phyloP scores from a whole-genome alignment of 2,888 invertebrate genomes.

The Drosophila mulleri region DNA sequence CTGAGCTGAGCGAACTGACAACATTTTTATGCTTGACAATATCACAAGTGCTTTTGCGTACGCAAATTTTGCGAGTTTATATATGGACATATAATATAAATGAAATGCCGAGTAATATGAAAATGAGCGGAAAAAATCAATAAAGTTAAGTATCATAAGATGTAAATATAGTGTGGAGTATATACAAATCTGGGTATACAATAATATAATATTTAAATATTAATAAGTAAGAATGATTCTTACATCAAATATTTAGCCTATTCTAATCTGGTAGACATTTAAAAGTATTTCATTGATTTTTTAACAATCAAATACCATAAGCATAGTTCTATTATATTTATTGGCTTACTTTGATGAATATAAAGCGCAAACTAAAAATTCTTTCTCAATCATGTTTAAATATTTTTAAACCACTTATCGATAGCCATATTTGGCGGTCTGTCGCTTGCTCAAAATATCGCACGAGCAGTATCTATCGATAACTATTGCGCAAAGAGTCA shows the following conservation, averaged over 20 bases:
- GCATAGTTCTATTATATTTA: not conserved
- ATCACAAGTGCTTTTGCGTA: conserved; percentile 22
- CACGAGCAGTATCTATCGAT: conserved; percentile 18
- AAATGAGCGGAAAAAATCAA: not conserved
- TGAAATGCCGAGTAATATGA: not conserved
- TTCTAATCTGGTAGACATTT: too few relatives aligned
- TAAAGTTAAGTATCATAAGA: not conserved
- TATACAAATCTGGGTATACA: too few relatives aligned
- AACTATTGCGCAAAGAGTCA: not conserved
- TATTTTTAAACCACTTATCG: not conserved
- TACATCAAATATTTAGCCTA: too few relatives aligned
- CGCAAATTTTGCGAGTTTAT: conserved; percentile 17
- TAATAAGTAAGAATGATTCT: too few relatives aligned
- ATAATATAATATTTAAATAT: too few relatives aligned
- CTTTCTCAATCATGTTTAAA: not conserved
- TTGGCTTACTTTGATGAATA: not conserved
- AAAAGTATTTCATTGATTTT: not conserved
- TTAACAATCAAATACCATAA: too few relatives aligned
- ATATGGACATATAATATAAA: conserved; percentile 5
- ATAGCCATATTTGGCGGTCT: not conserved
- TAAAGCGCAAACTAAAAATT: not conserved
- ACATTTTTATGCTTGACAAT: conserved; percentile 40
- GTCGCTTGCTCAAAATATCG: not conserved
- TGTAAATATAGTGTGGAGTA: not conserved
- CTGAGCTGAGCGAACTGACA: not conserved